A percentile compares a stretch with the other conserved stretches of the same genome.
These are phyloP conservation scores for Diloba caeruleocephala DNA, from an alignment of 2,888 invertebrate species.

Conservation along the genomic window DNA sequence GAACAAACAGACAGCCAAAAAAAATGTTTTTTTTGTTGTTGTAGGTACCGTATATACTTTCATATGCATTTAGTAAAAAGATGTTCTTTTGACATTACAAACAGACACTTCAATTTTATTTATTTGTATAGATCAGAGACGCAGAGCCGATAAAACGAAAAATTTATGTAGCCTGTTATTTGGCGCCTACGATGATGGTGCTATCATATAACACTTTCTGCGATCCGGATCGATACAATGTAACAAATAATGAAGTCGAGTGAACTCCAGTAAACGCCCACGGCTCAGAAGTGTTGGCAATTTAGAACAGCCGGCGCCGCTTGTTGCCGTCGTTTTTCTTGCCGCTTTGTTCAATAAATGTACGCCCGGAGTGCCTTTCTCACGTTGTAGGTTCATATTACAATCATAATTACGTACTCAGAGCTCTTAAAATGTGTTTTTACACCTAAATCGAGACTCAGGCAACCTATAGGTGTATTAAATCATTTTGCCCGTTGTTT, in stretches of 20 bases:
- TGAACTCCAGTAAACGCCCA: constrained; percentile 75
- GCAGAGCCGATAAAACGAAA: too few species aligned
- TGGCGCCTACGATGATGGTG: constrained; percentile 28
- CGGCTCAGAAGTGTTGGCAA: constrained; percentile 80
- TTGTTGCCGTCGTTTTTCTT: constrained; percentile 83
- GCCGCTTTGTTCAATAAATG: constrained; percentile 83
- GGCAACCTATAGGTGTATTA: background rate
- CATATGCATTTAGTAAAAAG: too few species aligned
- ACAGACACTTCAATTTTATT: too few species aligned
- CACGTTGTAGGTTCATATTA: constrained; percentile 73
- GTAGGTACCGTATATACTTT: too few species aligned
- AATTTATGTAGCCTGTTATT: constrained; percentile 23
- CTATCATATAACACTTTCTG: constrained; percentile 54
- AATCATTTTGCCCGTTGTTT: background rate
- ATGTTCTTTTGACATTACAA: too few species aligned
- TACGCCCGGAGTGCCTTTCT: constrained; percentile 73
- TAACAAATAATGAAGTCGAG: constrained; percentile 83
- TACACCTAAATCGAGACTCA: constrained; percentile 2
- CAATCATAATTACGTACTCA: constrained; percentile 65
- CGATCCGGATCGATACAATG: constrained; percentile 73
- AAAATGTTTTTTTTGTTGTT: too few species aligned
- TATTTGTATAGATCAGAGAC: too few species aligned
- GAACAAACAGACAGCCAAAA: too few species aligned
- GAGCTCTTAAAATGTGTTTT: constrained; percentile 46
- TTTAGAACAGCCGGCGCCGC: constrained; percentile 81